A percentile compares a stretch with the other conserved stretches of the same genome.
phyloP scores from a whole-genome alignment of 2,888 invertebrate genomes.

The Cataglyphis rosenhaueri region DNA sequence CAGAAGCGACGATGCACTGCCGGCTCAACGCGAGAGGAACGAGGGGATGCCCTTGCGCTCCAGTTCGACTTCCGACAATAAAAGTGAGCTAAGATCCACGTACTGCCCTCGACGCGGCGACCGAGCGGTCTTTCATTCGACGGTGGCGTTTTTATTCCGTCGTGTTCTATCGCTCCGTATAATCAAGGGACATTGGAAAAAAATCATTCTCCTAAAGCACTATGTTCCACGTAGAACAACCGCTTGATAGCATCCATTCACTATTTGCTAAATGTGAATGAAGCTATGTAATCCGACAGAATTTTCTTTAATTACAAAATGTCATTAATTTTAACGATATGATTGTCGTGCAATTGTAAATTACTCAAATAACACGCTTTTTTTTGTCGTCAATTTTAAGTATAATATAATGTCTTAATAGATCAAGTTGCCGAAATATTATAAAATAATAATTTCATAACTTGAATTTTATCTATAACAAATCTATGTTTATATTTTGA shows the following conservation, averaged over 20 bases:
- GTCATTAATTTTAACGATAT: constrained; percentile 9
- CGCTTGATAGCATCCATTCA: constrained; percentile 12
- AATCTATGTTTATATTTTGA: constrained; percentile 40
- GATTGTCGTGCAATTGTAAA: constrained; percentile 12
- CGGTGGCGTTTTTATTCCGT: constrained; percentile 47
- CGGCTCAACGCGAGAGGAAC: constrained; percentile 7
- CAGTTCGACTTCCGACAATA: constrained; percentile 75
- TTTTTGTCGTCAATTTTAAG: constrained; percentile 15
- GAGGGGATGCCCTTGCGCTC: constrained; percentile 64
- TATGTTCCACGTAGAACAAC: constrained; percentile 31
- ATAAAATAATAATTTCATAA: constrained; percentile 34
- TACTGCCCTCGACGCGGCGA: constrained; percentile 52
- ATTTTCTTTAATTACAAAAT: constrained; percentile 7
- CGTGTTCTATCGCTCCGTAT: constrained; percentile 61
- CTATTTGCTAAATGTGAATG: constrained; percentile 25
- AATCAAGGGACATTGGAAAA: constrained; percentile 69
- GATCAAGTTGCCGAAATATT: constrained; percentile 38
- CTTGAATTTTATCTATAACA: constrained; percentile 40
- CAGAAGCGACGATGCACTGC: constrained; percentile 32
- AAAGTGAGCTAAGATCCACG: constrained; percentile 74
- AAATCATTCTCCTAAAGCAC: constrained; percentile 55
- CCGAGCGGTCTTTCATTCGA: constrained; percentile 64
- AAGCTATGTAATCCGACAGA: constrained; percentile 11
- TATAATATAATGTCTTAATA: neutral
- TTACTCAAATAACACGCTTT: constrained; percentile 20